phyloP scores from a whole-genome alignment of 2,888 invertebrate species.

The Sminthurides aquaticus region DNA sequence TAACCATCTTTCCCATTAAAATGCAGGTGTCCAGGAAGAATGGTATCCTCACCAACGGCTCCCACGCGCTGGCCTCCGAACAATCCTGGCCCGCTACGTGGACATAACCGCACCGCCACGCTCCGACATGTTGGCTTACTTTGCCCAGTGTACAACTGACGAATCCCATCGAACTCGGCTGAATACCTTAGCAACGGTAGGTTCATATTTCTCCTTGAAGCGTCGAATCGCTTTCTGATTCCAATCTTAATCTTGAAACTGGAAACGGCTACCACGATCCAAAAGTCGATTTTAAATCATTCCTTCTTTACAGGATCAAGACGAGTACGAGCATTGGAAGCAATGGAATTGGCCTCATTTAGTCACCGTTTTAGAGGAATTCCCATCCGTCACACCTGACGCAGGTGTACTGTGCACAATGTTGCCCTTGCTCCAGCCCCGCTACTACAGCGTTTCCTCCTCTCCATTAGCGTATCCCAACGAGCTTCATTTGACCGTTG shows the following conservation, averaged over 20 bases:
- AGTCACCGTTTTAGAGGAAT: slow-evolving; percentile 77
- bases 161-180: slow-evolving; percentile 66
- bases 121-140: slow-evolving; percentile 71
- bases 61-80: slow-evolving; percentile 65
- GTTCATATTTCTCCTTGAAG: too few species aligned
- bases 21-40: slow-evolving; percentile 65
- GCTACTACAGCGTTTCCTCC: slow-evolving; percentile 91
- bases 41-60: slow-evolving; percentile 82
- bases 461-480: slow-evolving; percentile 68
- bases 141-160: slow-evolving; percentile 70
- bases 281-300: not conserved
- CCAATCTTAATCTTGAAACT: too few species aligned
- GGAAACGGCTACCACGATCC: too few species aligned
- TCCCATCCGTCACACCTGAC: slow-evolving; percentile 73
- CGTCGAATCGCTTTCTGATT: not conserved
- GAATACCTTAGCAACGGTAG: slow-evolving; percentile 67
- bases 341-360: slow-evolving; percentile 78
- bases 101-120: slow-evolving; percentile 89
- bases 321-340: slow-evolving; percentile 89
- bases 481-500: slow-evolving; percentile 83
- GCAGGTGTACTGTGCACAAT: slow-evolving; percentile 75
- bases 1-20: too few species aligned
- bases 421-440: slow-evolving; percentile 75
- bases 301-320: slow-evolving; percentile 59
- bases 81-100: slow-evolving; percentile 70